Evolutionary conservation across 1,140 invertebrate genomes (phyloP), one percentile per base, ranked within the genome.

Genomic region (Ylistrum balloti): DNA sequence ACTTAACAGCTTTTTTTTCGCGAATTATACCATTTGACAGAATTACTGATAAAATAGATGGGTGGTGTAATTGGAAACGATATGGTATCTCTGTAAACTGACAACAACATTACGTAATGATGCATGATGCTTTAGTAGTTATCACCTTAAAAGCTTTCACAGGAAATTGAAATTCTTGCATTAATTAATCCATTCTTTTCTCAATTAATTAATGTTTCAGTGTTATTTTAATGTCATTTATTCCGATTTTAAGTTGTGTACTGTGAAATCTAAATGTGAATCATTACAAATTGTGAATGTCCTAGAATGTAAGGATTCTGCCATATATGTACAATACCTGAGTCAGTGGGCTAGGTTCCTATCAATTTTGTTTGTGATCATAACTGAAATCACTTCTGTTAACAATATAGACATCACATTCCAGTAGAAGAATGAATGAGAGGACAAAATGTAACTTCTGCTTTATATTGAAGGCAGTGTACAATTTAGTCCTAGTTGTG

Each of bases 121-220:
- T n/a, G n/a, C 11, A 48, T 48, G 11, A 48, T 22, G 56, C n/a
- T 1, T 28, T 17, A 1, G 5, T 5, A 74, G 56, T 74, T 74
- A 74, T 74, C 56, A 74, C 56, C 22, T 28, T 17, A 74, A n/a
- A 74, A 74, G 56, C 56, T 74, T 28, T 74, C 13, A 28, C 56
- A 74, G 56, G 56, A 74, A 74, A 74, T 74, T 28, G 28, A 74
- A 74, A 5, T n/a, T 74, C 56, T 28, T 74, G 56, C 17, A 5
- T 74, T 74, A 74, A 74, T 74, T 74, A 28, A 74, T 74, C 11
- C 5, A 74, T 1, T 28, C 22, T 74, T 74, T 74, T n/a, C 56
- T 74, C 20, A 74, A 74, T 74, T 74, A 74, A n/a, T 74, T 74
- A 74, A 74, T 74, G 56, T 5, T 74, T 74, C n/a, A n/a, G 56